These are phyloP conservation scores for Acleris emargana DNA, from an alignment of 2,888 invertebrate species.

Conservation along the genomic window DNA sequence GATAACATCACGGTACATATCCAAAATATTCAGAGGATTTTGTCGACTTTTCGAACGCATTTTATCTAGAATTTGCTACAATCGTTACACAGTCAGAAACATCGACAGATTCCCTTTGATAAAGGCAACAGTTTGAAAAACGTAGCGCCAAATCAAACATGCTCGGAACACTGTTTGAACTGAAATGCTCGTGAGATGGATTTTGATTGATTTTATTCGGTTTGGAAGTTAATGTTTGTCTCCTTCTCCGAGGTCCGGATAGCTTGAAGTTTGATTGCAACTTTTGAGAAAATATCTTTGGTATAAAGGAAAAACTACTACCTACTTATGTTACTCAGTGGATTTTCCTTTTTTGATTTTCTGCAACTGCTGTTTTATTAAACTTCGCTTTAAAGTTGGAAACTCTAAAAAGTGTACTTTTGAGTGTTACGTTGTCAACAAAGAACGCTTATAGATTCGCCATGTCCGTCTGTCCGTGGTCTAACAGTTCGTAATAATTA, in stretches of 20 bases:
- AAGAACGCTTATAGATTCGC: too few relatives aligned
- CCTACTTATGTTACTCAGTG: neutral
- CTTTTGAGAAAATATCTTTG: constrained; percentile 8
- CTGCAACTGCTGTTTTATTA: too few relatives aligned
- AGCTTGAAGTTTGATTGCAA: constrained; percentile 21
- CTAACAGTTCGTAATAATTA: too few relatives aligned
- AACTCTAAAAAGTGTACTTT: too few relatives aligned
- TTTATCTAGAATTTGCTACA: constrained; percentile 3
- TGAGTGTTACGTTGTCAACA: too few relatives aligned
- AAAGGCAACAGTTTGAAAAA: constrained; percentile 27
- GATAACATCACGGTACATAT: constrained; percentile 5
- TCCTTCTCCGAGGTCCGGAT: constrained; percentile 26
- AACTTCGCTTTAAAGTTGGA: neutral
- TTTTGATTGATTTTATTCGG: constrained; percentile 73
- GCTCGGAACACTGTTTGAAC: constrained; percentile 66
- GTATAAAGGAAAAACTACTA: neutral
- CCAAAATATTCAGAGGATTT: neutral
- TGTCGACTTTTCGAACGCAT: constrained; percentile 11
- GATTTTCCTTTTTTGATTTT: neutral
- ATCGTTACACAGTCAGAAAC: constrained; percentile 16
- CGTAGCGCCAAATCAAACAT: constrained; percentile 62
- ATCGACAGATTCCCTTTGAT: constrained; percentile 23
- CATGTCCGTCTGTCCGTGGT: too few relatives aligned
- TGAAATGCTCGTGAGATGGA: constrained; percentile 64
- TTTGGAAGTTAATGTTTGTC: constrained; percentile 34